Evolutionary conservation across 2,797 vertebrate species (phyloP), one percentile per base, ranked within the genome.

Genomic region (Columba guinea): DNA sequence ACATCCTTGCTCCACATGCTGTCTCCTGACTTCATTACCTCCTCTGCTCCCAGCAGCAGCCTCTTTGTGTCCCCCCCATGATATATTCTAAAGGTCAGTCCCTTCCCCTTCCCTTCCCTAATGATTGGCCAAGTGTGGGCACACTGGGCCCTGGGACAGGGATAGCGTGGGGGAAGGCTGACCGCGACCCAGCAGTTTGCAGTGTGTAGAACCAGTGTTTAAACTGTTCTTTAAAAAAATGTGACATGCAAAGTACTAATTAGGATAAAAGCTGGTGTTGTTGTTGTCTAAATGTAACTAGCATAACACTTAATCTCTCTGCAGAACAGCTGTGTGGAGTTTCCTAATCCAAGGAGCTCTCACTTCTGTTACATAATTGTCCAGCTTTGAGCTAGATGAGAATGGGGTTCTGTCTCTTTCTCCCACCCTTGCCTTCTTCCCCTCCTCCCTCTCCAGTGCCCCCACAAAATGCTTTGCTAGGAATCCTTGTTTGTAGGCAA

Each of bases 391-490:
- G 80, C 77, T 84, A 79, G 51, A 70, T 58, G 30, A 94, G 71
- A 94, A 76, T 48, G 52, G 75, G 23, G 24, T 64, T 94, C 93
- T 96, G 78, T 87, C 18, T 92, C 21, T 83, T 35, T 24, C 24
- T 84, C 12, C 13, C 19, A 46, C 44, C 19, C 44, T 46, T 27
- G 7, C 15, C 30, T 84, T 15, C 34, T 44, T 48, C n/a, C 26
- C 35, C 71, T 51, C 73, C 63, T 56, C 37, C 12, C 30, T 87
- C 52, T 75, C 87, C 41, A 4, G 1, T 89, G 70, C 92, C 86
- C 81, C 84, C 84, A 76, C 92, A 76, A 87, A 91, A 59, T 84
- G 67, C 76, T 96, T 92, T 82, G 60, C 71, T 63, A 37, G 48
- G 67, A 84, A 55, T 65, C 86, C 49, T 73, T 64, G 23, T 93